phyloP scores from a whole-genome alignment of 2,113 vertebrate species.

The Neofelis nebulosa region DNA sequence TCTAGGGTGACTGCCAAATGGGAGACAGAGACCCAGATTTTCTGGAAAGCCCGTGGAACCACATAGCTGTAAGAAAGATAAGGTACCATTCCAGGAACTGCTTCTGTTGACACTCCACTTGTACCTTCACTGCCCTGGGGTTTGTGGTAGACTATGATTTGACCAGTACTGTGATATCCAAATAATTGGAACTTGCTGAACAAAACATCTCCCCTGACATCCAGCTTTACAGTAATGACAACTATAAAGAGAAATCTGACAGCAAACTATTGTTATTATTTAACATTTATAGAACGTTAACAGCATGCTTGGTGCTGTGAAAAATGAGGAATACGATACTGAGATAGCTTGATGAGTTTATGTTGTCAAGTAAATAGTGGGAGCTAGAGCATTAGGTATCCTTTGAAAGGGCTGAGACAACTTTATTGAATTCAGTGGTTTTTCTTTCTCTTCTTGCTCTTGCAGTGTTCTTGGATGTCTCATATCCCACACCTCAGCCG shows the following conservation, averaged over 20 bases:
- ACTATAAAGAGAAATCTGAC: background rate
- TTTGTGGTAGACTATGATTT: background rate
- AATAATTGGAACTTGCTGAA: conserved; percentile 26
- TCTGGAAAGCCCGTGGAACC: background rate
- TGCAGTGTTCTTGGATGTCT: background rate
- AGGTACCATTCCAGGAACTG: background rate
- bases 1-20: background rate
- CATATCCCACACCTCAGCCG: background rate
- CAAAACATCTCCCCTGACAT: background rate
- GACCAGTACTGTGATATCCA: background rate
- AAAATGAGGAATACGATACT: background rate
- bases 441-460: background rate
- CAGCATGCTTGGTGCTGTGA: background rate
- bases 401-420: background rate
- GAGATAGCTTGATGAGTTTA: background rate
- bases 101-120: background rate
- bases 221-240: background rate
- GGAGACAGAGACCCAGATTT: background rate
- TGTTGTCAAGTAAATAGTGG: background rate
- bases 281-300: conserved; percentile 10
- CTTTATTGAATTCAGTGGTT: background rate
- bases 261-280: conserved; percentile 25
- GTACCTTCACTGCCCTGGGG: background rate
- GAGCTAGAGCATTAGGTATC: background rate
- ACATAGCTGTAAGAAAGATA: background rate